These are phyloP conservation scores for Agapornis roseicollis DNA, from an alignment of 2,113 vertebrate species.

Conservation along the genomic window DNA sequence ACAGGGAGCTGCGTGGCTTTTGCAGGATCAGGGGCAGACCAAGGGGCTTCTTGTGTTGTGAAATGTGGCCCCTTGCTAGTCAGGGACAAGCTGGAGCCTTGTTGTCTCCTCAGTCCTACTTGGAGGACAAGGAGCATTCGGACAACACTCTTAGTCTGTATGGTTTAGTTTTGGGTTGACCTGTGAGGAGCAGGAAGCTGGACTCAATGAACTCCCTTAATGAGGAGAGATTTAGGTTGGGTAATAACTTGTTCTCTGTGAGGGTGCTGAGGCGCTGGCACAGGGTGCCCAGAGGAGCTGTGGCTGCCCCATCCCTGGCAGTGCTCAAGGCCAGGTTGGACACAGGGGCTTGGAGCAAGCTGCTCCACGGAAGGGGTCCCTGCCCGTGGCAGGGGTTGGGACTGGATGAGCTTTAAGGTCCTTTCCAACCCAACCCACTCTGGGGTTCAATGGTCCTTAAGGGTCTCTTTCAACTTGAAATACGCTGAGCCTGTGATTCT, in stretches of 20 bases:
- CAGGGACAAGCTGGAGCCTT: not conserved
- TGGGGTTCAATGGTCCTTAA: not conserved
- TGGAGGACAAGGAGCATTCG: rapidly evolving
- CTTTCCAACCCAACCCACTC: not conserved
- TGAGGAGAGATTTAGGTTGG: not conserved
- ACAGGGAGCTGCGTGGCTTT: rapidly evolving
- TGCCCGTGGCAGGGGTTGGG: not conserved
- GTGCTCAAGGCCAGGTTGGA: not conserved
- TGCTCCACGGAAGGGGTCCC: no score
- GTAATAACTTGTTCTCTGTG: not conserved
- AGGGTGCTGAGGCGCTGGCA: not conserved
- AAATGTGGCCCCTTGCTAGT: rapidly evolving
- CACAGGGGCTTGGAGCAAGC: not conserved
- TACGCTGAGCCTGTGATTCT: no score
- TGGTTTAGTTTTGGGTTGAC: not conserved
- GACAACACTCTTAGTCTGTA: rapidly evolving
- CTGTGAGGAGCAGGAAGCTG: not conserved
- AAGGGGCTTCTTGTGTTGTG: not conserved
- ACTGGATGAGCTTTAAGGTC: not conserved
- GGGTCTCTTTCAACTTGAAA: not conserved
- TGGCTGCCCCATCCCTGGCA: not conserved
- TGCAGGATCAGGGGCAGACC: not conserved
- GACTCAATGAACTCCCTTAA: not conserved
- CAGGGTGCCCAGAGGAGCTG: not conserved
- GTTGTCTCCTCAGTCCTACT: rapidly evolving